Base-by-base conservation (phyloP, 1,140 invertebrate genomes). In the Hylaeus anthracinus region DNA sequence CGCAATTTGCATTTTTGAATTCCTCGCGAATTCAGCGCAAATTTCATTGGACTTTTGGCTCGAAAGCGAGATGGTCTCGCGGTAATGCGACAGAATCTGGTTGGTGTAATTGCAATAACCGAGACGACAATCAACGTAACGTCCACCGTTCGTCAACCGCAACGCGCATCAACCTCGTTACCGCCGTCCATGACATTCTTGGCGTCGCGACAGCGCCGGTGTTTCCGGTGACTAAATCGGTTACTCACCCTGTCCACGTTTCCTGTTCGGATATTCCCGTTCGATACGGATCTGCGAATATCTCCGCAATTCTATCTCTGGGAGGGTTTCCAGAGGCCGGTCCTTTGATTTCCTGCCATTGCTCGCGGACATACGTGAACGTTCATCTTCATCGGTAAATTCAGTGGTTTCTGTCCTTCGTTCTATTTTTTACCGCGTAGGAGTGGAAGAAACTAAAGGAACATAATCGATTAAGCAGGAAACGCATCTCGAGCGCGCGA, bases 81-180 rank as follows among this genome's bases (percentile, higher is more conserved):
- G 26, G 26, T 37, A 26, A 37, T 61, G 58, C 58, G 26, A 61
- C 26, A 3, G 0, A 26, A 39, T 61, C 58, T 61, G 1, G 8
- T 3, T 37, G 26, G 58, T 61, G 58, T 26, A 61, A 26, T 61
- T 61, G 58, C 58, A 61, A 61, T 61, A 61, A 37, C 58, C 58
- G 58, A 61, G 58, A 61, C 58, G 37, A 61, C 58, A 9, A 61
- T 61, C 58, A 61, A 26, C 58, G 58, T 37, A 61, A 61, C 51
- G 67, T 72, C 60, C 67, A 72, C 67, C 39, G 69, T 71, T 64
- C 76, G 60, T 79, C 76, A 79, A 72, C 67, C 69, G 58, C 69
- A 79, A 72, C 72, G 64, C 26, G 69, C 60, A 79, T 72, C 76
- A 79, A 79, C 76, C 69, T 79, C 69, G 76, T 79, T 79, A 79